Evolutionary conservation across 2,113 vertebrate species (phyloP), one percentile per base, ranked within the genome.

Genomic region (Arvicanthis niloticus): DNA sequence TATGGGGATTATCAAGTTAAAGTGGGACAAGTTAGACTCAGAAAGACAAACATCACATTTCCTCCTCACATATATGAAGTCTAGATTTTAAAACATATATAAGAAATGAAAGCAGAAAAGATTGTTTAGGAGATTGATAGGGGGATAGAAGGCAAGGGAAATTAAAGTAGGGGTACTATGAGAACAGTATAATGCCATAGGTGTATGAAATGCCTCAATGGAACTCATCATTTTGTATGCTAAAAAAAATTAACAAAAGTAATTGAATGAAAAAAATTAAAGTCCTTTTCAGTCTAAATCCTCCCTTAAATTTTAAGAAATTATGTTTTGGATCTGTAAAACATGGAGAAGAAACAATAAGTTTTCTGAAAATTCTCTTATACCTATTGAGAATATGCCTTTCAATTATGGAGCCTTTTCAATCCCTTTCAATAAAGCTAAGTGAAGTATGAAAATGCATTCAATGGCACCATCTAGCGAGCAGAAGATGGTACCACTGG

Each of bases 381-480:
- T 51, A 53, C 31, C 85, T 88, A 29, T 37, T 92, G 34, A 96
- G 68, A 65, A 77, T 11, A 11, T 78, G 65, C 26, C 34, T 26
- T 88, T 91, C 93, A 94, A 95, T 42, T 37, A n/a, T 12, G 51
- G 15, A 19, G 21, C 53, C 48, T 93, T 91, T 89, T 78, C 73
- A 70, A 58, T 19, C 42, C 3, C 0, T n/a, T 60, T 5, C 65
- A 60, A 51, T 29, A 62, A 84, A 85, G 6, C 15, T 1, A 56
- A 77, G 45, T 67, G 29, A 34, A 58, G 45, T 58, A 29, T 42
- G 78, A 93, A 94, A 96, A 75, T 12, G 5, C 1, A 7, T 45
- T 24, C 85, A 92, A 67, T n/a, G 89, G 11, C 67, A 45, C 93
- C 97, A 88, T 51, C 97, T 96, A 97, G 85, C 16, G 89, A 95